Evolutionary conservation across 2,888 invertebrate genomes (phyloP), one percentile per base, ranked within the genome.

Genomic region (Melinopterus prodromus): DNA sequence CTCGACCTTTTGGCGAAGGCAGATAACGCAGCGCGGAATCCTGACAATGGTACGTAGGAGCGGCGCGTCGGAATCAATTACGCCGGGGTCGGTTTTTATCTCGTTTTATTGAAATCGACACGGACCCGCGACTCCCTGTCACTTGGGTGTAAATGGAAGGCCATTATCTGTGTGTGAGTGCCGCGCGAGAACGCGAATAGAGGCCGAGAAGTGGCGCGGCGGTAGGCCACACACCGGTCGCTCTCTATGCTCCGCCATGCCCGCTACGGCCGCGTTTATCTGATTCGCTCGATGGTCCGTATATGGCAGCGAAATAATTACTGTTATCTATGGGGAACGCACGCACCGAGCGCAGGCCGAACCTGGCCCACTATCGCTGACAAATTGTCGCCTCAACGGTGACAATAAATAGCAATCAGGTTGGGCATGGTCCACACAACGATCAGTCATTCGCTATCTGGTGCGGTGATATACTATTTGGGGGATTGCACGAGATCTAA

Each of bases 41-140:
- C 53, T 53, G 53, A 53, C 53, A 53, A 53, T 53, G 53, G 53
- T 53, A 53, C 53, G 53, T 53, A 53, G 53, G 53, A 53, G 53
- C 7, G 53, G 53, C 53, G 53, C 53, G 53, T 53, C 53, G 53
- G 53, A 53, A 53, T 53, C 53, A 53, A 53, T 53, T 53, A 53
- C 53, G 12, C 53, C 53, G 9, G 12, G 53, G 53, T 9, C 53
- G 53, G 53, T 53, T 53, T 53, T 53, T 53, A 53, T 53, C 53
- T 53, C 53, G 53, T 53, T 53, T 53, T 53, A 53, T 53, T 53
- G 53, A 53, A 53, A 53, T 53, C 53, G 53, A 53, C 53, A 53
- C 53, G 53, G 53, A 7, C 53, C 53, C 53, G 53, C 53, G 53
- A 53, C 53, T 53, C 53, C 53, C 53, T 53, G 53, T 53, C 53